phyloP scores from a whole-genome alignment of 2,797 vertebrate species.

The Enteromius trimaculatus region DNA sequence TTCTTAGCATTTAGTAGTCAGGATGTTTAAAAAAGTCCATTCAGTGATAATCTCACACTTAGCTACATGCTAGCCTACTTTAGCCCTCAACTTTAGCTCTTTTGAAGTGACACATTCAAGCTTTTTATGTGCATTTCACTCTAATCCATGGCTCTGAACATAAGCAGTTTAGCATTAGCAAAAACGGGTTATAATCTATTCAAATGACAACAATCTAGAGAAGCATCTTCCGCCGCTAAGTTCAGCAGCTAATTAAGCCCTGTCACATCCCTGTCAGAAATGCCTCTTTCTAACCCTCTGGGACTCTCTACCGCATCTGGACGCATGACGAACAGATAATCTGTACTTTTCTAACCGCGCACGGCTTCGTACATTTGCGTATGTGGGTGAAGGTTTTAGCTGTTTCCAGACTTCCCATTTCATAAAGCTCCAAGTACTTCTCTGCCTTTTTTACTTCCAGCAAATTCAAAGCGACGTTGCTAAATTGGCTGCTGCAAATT shows the following conservation, averaged over 20 bases:
- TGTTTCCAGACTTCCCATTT: conserved; percentile 12
- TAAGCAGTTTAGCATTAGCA: conserved; percentile 69
- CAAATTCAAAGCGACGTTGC: conserved; percentile 77
- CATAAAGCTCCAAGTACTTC: conserved; percentile 49
- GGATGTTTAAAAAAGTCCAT: conserved; percentile 21
- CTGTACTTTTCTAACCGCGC: neutral
- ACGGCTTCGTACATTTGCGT: conserved; percentile 5
- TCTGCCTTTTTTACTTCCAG: conserved; percentile 58
- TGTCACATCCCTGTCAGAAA: conserved; percentile 75
- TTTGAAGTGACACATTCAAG: conserved; percentile 45
- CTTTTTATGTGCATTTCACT: conserved; percentile 51
- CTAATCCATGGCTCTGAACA: conserved; percentile 68
- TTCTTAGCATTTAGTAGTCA: conserved; percentile 20
- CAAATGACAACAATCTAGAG: conserved; percentile 74
- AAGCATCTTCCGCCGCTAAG: conserved; percentile 69
- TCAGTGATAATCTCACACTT: conserved; percentile 23
- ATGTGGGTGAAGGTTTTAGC: conserved; percentile 37
- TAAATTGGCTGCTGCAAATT: conserved; percentile 76
- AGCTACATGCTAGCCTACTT: conserved; percentile 41
- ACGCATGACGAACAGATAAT: conserved; percentile 23
- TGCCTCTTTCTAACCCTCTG: conserved; percentile 40
- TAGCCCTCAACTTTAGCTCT: conserved; percentile 21
- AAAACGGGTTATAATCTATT: conserved; percentile 76
- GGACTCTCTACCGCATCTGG: conserved; percentile 35
- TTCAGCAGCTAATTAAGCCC: conserved; percentile 76